Percentiles rank a stretch among this genome's conserved stretches.
These are phyloP conservation scores for Polyergus mexicanus DNA, from an alignment of 1,140 invertebrate genomes.

Conservation along the genomic window DNA sequence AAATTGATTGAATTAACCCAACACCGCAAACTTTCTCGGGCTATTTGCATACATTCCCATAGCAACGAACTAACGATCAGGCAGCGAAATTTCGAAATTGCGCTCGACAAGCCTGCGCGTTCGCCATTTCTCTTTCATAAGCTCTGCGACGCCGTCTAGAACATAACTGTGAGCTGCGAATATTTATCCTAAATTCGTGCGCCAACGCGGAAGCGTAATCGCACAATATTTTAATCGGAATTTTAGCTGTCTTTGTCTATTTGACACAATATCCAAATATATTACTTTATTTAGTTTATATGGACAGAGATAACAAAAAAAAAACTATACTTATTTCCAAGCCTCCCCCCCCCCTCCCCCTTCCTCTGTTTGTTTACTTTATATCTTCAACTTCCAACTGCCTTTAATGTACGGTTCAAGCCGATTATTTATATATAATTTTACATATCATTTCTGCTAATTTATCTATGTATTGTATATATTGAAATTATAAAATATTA, in stretches of 20 bases:
- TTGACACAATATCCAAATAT: background rate
- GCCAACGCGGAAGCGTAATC: background rate
- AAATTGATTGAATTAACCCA: background rate
- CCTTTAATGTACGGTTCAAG: background rate
- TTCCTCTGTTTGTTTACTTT: background rate
- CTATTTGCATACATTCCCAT: background rate
- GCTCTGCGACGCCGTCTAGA: background rate
- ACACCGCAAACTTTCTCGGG: background rate
- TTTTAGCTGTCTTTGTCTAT: background rate
- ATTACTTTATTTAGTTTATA: background rate
- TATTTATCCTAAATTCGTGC: slow-evolving; percentile 43
- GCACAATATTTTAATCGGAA: background rate
- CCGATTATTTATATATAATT: background rate
- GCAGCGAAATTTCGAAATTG: slow-evolving; percentile 30
- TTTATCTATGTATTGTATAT: too few relatives aligned
- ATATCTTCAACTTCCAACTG: background rate
- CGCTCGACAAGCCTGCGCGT: background rate
- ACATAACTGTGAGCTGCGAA: background rate
- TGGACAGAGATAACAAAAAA: background rate
- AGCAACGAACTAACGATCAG: slow-evolving; percentile 19
- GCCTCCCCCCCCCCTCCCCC: too few relatives aligned
- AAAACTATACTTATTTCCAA: background rate
- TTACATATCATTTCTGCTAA: background rate
- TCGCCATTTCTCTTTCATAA: slow-evolving; percentile 34
- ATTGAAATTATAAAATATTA: background rate